Evolutionary conservation across 2,888 invertebrate genomes (phyloP), one percentile per base, ranked within the genome.

Genomic region (Campoplex nolae): DNA sequence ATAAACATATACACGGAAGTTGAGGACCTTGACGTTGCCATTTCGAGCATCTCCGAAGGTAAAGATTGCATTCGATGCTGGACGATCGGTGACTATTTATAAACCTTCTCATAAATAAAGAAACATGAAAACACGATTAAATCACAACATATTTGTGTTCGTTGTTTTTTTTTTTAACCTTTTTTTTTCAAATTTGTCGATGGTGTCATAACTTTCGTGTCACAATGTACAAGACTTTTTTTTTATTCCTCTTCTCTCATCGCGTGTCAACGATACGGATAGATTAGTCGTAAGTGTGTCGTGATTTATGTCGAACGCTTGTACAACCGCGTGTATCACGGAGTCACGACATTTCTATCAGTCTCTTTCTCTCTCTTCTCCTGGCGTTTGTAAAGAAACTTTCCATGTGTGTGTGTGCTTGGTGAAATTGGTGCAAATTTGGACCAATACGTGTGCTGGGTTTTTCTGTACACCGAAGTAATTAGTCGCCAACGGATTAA

Each of bases 1-100:
- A 84, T 86, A 88, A 84, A 75, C 79, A 85, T 83, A 90, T 84
- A 92, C 89, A 87, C 92, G 91, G 92, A 92, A 92, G 91, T 91
- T 83, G 74, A 86, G 88, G 90, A 87, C 92, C 92, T 93, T 93
- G 92, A 87, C 23, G 74, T 84, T 38, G 82, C 92, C 92, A 90
- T 92, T 92, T 92, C 80, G 77, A 90, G 91, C 88, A 38, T 23
- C 58, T 51, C 32, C 28, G 70, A 80, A 80, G 80, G 86, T 76
- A 73, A 65, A 48, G 65, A 35, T 48, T 48, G 76, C 48, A 76
- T 78, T 76, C 79, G 58, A 79, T 54, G 78, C 45, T 71, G 80
- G 35, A 65, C 67, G 71, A 51, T 65, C 48, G 76, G 35, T 45
- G 48, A 45, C 35, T 76, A 76, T 76, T 76, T 76, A 62, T 76